Base-by-base conservation (phyloP, 2,888 invertebrate species). In the Ctenicera cuprea region DNA sequence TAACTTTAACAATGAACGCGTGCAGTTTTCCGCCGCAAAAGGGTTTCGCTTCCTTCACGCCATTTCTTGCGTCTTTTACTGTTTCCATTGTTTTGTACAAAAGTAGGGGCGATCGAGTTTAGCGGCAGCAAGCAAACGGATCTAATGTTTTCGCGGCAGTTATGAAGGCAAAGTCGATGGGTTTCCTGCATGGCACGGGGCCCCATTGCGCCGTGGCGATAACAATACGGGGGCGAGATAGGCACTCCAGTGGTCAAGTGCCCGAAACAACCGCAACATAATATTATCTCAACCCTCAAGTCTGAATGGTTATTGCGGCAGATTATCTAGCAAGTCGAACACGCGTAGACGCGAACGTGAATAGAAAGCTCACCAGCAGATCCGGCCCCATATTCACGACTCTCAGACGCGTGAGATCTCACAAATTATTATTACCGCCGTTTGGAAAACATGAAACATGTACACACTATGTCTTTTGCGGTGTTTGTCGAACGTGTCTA, bases 211-310 rank as follows among this genome's bases (percentile, higher is more conserved):
- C 54, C 52, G 16, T 5, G 72, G 41, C 73, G 69, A 75, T 77
- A 77, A 75, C 77, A 74, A 70, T 73, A 74, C 62, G 63, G 69
- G 30, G 64, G 59, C 61, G 57, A 59, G 72, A 77, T 75, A 72
- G 73, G 75, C 70, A 48, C 72, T 74, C 64, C 59, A 64, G 69
- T 77, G 78, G 78, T 78, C 78, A 78, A 78, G 77, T 77, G 73
- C 76, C 75, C 76, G 73, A 77, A 78, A 78, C 77, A 77, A 76
- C 77, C 78, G 73, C 77, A 76, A 70, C 74, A 75, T 76, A 78
- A 75, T 77, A 74, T 76, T 76, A 76, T 77, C 74, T 52, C 67
- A 57, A 69, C 76, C 75, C 74, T 74, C 69, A 75, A 75, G 73
- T 75, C 75, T 71, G 69, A 77, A 78, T 74, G 78, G 73, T 78